Evolutionary conservation across 2,888 invertebrate species (phyloP), one percentile per base, ranked within the genome.

Genomic region (Amblyteles armatorius): DNA sequence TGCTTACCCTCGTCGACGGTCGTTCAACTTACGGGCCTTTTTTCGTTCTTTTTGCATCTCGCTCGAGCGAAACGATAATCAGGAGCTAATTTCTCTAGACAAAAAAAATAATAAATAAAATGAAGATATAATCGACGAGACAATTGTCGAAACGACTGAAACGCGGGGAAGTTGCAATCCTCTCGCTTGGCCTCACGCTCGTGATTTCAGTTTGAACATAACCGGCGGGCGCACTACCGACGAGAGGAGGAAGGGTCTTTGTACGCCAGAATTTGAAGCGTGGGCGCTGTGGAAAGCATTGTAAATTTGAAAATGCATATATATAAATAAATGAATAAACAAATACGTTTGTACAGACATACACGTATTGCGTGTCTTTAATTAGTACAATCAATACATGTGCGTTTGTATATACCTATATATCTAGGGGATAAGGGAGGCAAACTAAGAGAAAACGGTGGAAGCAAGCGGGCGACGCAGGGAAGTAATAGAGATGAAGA

Each of bases 1-100:
- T 81, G 84, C 88, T 86, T 83, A 79, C 85, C 87, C 86, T 84
- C 87, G 81, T 88, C 81, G 87, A 89, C 88, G 48, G 48, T 69
- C 22, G 68, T 87, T 83, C 74, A 73, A 73, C 60, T 77, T 67
- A 26, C 50, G 67, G 74, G 77, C 71, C 9, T 83, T 84, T 83
- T 68, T 67, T 77, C 55, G 77, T 63, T 63, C 4, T n/a, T 63
- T n/a, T 6, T 5, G 33, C 63, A 63, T 33, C 33, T 57, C 52
- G 9, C 55, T 67, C 55, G 40, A 52, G 52, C 48, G 22, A 50
- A 40, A 52, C 36, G 68, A 69, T 60, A 76, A 74, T 69, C 26
- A 80, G 36, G 16, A 19, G 52, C 5, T 65, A 50, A 63, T 72
- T 19, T 7, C 19, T 55, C 52, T 33, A 13, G 26, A 9, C 44